Evolutionary conservation across 2,113 vertebrate species (phyloP), one percentile per base, ranked within the genome.

Genomic region (Nicator chloris): DNA sequence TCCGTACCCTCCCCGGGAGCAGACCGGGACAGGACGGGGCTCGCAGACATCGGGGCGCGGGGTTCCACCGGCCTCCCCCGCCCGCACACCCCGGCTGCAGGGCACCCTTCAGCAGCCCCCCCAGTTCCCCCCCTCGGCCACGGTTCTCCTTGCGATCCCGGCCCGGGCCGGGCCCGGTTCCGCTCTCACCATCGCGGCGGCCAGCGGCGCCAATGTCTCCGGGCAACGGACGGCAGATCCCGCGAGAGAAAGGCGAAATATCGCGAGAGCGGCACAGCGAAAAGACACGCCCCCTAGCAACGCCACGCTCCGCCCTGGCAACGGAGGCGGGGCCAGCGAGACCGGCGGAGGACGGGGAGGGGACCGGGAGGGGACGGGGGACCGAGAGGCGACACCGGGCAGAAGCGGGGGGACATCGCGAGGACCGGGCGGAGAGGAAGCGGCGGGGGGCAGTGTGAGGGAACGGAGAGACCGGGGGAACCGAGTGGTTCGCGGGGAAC

Each of bases 121-220:
- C 7, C 13, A 1, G 28, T 19, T 79, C 15, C 26, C 9, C 23
- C 14, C 54, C 12, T n/a, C 19, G 11, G 11, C 6, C 47, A 31
- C 63, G 53, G 35, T 35, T 65, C 50, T n/a, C 15, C 4, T 2
- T 22, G 42, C 49, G 13, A 4, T 5, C 18, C 49, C 76, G 50
- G 8, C 2, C 50, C 37, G 26, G 76, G 11, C 37, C 65, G 28
- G 37, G 20, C 4, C 78, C 20, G 24, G 26, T 3, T 10, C 80
- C 45, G 31, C 53, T 31, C 92, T 87, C 82, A 95, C 92, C 94
- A 95, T 94, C 78, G 77, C 77, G 54, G 87, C 81, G 2, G 45
- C 49, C n/a, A 13, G 51, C 6, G 57, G 23, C 45, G 15, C 39
- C 73, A 4, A 26, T 2, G 83, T 94, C 76, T 88, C 90, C 51